Base-by-base conservation (phyloP, 1,140 invertebrate genomes). In the Drosophila kikkawai region DNA sequence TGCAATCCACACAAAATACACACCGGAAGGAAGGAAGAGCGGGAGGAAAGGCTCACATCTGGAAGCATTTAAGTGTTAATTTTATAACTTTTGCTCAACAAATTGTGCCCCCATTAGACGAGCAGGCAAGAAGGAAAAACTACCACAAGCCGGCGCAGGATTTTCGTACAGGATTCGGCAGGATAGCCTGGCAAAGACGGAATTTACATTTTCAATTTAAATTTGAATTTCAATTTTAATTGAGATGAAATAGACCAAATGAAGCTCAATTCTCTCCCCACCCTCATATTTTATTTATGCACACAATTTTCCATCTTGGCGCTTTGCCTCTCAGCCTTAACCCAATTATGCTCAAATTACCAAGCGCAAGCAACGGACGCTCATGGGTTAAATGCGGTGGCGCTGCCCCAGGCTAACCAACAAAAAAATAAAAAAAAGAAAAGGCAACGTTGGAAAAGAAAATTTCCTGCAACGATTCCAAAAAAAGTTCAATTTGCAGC, bases 201-300 rank as follows among this genome's bases (percentile, higher is more conserved):
- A 51, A 80, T 80, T 71, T 85, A 70, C 82, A 80, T 83, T 83
- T 83, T 57, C 81, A 84, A 83, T 82, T 81, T 67, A 67, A 75
- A 80, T 80, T 80, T 75, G 61, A 67, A 80, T 80, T 80, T 64
- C 37, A 71, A 80, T 80, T 74, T 48, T 55, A 68, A 53, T 66
- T 77, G 60, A 48, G 69, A 58, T 71, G 66, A 73, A 58, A 73
- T 58, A 73, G 67, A 73, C 51, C 53, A 70, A 67, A 70, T 70
- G 67, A 70, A 70, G 39, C 59, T 29, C 17, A 34, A 66, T 29
- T 48, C 53, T 22, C 50, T 6, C 17, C 12, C 34, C 19, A 48
- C 22, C 37, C 63, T 41, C n/a, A 44, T 45, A 37, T 45, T 68
- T 36, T 70, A 53, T 70, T 63, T 78, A 50, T 60, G 48, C 77